Conservation (phyloP, 2,888 invertebrate genomes). For the Dermolepida albohirtum region DNA sequence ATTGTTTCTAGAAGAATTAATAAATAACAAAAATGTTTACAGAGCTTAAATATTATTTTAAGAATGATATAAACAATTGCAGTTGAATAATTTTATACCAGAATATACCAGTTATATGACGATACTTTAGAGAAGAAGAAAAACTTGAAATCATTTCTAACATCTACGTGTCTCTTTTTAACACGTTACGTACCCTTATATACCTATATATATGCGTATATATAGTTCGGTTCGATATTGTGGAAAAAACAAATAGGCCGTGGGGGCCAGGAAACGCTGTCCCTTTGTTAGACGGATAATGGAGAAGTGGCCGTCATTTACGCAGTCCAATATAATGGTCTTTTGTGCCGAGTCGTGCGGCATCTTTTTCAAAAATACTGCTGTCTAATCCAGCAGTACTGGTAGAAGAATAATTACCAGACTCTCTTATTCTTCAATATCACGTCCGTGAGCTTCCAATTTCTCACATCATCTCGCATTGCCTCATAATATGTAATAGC, state of each 20-base stretch:
- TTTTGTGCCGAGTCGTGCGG: constrained; percentile 50
- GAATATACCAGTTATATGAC: no score
- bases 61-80: no score
- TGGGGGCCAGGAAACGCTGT: constrained; percentile 30
- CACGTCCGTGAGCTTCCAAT: constrained; percentile 28
- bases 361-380: constrained; percentile 49
- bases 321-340: constrained; percentile 51
- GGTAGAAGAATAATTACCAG: constrained; percentile 53
- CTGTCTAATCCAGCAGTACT: constrained; percentile 53
- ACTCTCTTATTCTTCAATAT: constrained; percentile 27
- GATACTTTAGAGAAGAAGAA: no score
- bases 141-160: no score
- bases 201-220: constrained; percentile 6
- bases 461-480: constrained; percentile 19
- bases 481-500: not conserved
- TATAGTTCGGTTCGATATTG: constrained; percentile 5
- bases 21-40: no score
- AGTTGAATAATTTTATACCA: no score
- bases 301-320: constrained; percentile 52
- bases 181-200: not conserved
- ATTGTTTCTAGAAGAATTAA: no score
- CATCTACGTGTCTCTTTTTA: no score
- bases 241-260: constrained; percentile 45
- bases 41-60: no score
- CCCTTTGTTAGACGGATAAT: constrained; percentile 46